These are phyloP conservation scores for Paracanthobrama guichenoti DNA, from an alignment of 2,113 vertebrate genomes.

Conservation along the genomic window DNA sequence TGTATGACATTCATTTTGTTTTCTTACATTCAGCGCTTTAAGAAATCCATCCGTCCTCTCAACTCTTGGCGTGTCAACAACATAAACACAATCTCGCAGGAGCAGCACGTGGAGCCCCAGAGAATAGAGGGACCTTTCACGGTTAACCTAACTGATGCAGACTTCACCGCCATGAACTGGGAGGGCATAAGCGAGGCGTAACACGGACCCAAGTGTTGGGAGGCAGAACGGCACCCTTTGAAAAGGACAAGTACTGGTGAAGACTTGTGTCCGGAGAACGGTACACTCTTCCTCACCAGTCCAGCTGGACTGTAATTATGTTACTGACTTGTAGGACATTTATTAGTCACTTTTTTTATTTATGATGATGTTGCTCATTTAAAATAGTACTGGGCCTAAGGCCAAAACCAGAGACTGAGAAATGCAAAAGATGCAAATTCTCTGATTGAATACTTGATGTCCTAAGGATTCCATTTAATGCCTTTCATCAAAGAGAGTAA, in stretches of 20 bases:
- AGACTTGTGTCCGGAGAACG: not conserved
- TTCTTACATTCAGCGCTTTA: slow-evolving; percentile 72
- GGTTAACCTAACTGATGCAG: slow-evolving; percentile 74
- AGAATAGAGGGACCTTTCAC: slow-evolving; percentile 73
- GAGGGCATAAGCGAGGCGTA: slow-evolving; percentile 59
- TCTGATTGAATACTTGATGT: not conserved
- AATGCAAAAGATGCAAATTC: too few relatives aligned
- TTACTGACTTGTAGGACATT: not conserved
- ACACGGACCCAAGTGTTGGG: slow-evolving; percentile 37
- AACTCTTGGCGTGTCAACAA: slow-evolving; percentile 77
- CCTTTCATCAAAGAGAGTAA: not conserved
- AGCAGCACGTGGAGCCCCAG: slow-evolving; percentile 37
- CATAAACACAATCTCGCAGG: slow-evolving; percentile 51
- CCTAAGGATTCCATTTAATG: not conserved
- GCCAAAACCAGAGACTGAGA: not conserved
- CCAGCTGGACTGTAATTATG: not conserved
- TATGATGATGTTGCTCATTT: not conserved
- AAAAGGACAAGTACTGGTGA: not conserved
- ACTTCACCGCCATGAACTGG: slow-evolving; percentile 70
- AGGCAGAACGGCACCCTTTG: not conserved
- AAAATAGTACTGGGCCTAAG: not conserved
- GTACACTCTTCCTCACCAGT: not conserved
- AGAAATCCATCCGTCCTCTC: slow-evolving; percentile 77
- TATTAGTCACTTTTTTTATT: not conserved
- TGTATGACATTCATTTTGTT: not conserved